Percentiles rank a stretch among this genome's conserved stretches.
Conservation (phyloP, 2,113 vertebrate species). For the Edolisoma coerulescens region DNA sequence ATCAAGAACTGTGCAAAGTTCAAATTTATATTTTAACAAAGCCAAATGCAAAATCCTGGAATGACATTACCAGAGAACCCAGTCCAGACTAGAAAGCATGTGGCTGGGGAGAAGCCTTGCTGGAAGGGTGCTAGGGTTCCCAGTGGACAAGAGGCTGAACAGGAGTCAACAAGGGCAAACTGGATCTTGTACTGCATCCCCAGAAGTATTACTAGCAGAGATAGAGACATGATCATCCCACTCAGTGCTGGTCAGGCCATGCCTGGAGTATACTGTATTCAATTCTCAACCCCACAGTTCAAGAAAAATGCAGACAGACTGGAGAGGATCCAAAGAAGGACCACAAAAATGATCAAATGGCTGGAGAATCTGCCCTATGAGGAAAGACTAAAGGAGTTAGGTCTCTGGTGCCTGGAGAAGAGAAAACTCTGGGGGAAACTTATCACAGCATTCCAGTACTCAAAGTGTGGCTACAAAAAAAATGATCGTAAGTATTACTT, state of each 20-base stretch:
- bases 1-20: neutral
- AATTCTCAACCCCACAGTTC: neutral
- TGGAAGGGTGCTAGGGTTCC: neutral
- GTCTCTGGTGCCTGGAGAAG: neutral
- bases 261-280: neutral
- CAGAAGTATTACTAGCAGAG: neutral
- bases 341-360: neutral
- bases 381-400: neutral
- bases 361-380: neutral
- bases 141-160: neutral
- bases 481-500: neutral
- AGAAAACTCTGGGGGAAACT: neutral
- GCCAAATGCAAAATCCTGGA: neutral
- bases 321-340: neutral
- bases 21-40: neutral
- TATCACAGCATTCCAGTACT: neutral
- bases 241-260: accelerated
- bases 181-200: neutral
- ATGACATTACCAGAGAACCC: neutral
- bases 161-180: neutral
- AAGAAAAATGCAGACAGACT: neutral
- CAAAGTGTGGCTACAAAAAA: neutral
- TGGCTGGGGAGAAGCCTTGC: neutral
- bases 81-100: neutral
- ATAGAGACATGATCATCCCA: neutral